Evolutionary conservation across 2,113 vertebrate species (phyloP).

Genomic region (Perccottus glenii): DNA sequence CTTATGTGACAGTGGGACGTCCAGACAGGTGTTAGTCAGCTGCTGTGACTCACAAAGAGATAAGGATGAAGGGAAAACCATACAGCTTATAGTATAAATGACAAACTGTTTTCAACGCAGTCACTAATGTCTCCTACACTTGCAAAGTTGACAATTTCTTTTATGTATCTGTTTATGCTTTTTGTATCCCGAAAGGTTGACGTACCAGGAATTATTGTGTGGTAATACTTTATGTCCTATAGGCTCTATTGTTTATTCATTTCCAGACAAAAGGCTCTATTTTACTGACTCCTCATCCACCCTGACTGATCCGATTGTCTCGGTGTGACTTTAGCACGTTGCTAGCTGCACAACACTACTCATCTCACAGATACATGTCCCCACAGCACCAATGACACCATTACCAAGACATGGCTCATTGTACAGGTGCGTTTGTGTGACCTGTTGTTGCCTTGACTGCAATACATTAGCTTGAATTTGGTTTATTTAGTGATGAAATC

Average conservation of each 20-base stretch:
- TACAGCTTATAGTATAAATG: no score
- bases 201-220: neutral
- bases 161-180: neutral
- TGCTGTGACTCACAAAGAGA: slow-evolving; percentile 19
- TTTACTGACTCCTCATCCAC: neutral
- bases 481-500: neutral
- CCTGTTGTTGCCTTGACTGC: neutral
- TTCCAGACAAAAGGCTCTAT: neutral
- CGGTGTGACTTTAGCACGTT: neutral
- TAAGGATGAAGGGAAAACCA: neutral
- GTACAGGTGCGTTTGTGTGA: neutral
- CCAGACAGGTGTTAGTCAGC: slow-evolving; percentile 43
- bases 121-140: neutral
- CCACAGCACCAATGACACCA: neutral
- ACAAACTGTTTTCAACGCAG: no score
- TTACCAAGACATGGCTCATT: slow-evolving; percentile 1
- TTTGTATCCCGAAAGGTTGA: no score
- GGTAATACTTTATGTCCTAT: neutral
- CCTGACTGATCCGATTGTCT: neutral
- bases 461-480: neutral
- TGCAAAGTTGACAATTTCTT: neutral
- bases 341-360: neutral
- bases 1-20: slow-evolving; percentile 8
- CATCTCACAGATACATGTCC: neutral
- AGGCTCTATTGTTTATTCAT: neutral